Percentiles rank a stretch among this genome's conserved stretches.
These are phyloP conservation scores for Cottus gobio DNA, from an alignment of 2,113 vertebrate genomes.

Conservation along the genomic window DNA sequence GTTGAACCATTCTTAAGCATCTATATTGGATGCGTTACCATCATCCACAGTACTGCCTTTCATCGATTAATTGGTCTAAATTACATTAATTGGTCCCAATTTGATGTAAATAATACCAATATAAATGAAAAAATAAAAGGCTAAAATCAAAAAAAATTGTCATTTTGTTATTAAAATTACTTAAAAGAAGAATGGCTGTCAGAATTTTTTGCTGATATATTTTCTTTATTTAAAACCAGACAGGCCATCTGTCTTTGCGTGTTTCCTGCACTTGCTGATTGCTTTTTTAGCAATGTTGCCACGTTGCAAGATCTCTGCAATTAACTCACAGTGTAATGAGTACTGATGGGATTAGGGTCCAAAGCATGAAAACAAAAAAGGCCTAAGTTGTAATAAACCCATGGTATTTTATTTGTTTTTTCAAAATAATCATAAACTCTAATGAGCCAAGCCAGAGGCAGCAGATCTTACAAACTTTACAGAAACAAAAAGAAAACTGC, in stretches of 20 bases:
- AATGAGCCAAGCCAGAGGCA: not conserved
- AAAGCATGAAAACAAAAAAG: no score
- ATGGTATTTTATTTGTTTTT: no score
- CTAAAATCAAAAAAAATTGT: not conserved
- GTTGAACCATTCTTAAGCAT: no score
- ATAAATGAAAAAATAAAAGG: not conserved
- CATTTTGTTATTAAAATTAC: no score
- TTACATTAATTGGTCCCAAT: no score
- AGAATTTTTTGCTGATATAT: not conserved
- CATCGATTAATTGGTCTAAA: no score
- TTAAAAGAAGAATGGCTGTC: no score
- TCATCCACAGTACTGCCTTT: no score
- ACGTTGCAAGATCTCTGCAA: not conserved
- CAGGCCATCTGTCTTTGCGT: not conserved
- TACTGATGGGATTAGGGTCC: not conserved
- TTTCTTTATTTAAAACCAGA: not conserved
- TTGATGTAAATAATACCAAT: not conserved
- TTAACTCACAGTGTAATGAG: not conserved
- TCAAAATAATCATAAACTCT: not conserved
- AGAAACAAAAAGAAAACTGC: constrained; percentile 9
- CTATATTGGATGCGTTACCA: no score
- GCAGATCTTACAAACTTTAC: constrained; percentile 21
- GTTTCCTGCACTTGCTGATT: not conserved
- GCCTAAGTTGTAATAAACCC: no score
- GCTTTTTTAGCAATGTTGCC: not conserved